Conservation (phyloP, 1,140 invertebrate genomes). For the Dinoponera quadriceps region DNA sequence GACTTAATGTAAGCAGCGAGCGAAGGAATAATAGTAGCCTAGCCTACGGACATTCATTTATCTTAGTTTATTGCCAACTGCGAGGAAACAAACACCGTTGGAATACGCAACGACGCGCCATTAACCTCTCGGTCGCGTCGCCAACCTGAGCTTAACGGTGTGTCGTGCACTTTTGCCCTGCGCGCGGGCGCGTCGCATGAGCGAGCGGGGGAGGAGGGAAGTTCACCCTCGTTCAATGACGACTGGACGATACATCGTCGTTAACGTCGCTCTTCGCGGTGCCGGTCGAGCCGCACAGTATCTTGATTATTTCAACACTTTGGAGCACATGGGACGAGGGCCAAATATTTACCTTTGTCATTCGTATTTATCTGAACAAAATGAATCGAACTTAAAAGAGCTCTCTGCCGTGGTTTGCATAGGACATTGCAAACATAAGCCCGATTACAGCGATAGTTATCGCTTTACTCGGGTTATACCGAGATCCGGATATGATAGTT, state of each 20-base stretch:
- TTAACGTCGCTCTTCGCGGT: slow-evolving; percentile 43
- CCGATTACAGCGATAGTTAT: slow-evolving; percentile 38
- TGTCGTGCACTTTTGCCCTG: slow-evolving; percentile 64
- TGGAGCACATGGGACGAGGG: slow-evolving; percentile 26
- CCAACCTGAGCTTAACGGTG: slow-evolving; percentile 69
- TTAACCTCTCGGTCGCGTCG: slow-evolving; percentile 79
- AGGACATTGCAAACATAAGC: slow-evolving; percentile 53
- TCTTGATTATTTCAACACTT: slow-evolving; percentile 51
- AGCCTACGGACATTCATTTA: slow-evolving; percentile 81
- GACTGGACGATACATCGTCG: slow-evolving; percentile 67
- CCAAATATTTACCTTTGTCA: slow-evolving; percentile 58
- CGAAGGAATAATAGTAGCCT: slow-evolving; percentile 81
- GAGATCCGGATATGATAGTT: slow-evolving; percentile 15
- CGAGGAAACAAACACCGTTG: slow-evolving; percentile 81
- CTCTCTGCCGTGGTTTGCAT: slow-evolving; percentile 40
- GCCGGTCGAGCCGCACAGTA: slow-evolving; percentile 11
- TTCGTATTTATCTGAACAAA: slow-evolving; percentile 52
- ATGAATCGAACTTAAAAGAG: slow-evolving; percentile 60
- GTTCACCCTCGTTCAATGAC: slow-evolving; percentile 62
- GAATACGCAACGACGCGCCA: slow-evolving; percentile 82
- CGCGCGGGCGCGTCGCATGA: no score
- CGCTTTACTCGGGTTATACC: slow-evolving; percentile 30
- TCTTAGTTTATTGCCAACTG: slow-evolving; percentile 83
- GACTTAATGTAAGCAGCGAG: slow-evolving; percentile 82
- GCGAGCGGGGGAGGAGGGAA: background rate